Evolutionary conservation across 2,797 vertebrate genomes (phyloP).

Genomic region (Coreius guichenoti): DNA sequence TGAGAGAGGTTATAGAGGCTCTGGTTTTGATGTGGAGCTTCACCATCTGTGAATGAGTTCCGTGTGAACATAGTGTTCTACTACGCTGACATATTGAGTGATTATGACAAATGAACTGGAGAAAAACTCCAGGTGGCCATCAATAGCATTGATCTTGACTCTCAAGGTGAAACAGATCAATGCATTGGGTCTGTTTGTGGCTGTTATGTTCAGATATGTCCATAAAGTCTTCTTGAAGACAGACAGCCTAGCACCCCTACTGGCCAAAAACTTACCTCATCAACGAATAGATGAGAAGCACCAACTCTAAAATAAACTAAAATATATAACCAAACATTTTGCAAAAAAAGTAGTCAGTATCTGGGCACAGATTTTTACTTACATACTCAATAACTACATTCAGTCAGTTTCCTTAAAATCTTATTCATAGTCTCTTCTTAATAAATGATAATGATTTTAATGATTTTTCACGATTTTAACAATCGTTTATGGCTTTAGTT

Average conservation of each 20-base stretch:
- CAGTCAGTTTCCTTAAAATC: not conserved
- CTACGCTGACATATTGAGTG: slow-evolving; percentile 75
- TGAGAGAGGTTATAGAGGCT: slow-evolving; percentile 53
- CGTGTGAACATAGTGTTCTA: slow-evolving; percentile 61
- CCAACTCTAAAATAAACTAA: not conserved
- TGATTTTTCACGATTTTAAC: not conserved
- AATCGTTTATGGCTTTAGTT: not conserved
- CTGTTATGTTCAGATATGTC: slow-evolving; percentile 31
- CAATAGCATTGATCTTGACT: slow-evolving; percentile 76
- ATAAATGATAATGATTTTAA: not conserved
- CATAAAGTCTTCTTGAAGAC: not conserved
- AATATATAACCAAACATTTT: not conserved
- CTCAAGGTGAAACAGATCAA: slow-evolving; percentile 69
- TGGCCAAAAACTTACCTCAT: not conserved
- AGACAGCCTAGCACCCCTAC: slow-evolving; percentile 19
- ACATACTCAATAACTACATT: not conserved
- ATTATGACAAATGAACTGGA: slow-evolving; percentile 80
- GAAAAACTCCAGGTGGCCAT: slow-evolving; percentile 76
- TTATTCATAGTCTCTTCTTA: not conserved
- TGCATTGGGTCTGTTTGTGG: slow-evolving; percentile 49
- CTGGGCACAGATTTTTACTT: not conserved
- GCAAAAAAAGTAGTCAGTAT: not conserved
- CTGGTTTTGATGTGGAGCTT: slow-evolving; percentile 72
- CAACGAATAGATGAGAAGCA: slow-evolving; percentile 4
- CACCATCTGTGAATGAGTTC: slow-evolving; percentile 36